Base-by-base conservation (phyloP, 2,113 vertebrate genomes). In the Suncus etruscus region DNA sequence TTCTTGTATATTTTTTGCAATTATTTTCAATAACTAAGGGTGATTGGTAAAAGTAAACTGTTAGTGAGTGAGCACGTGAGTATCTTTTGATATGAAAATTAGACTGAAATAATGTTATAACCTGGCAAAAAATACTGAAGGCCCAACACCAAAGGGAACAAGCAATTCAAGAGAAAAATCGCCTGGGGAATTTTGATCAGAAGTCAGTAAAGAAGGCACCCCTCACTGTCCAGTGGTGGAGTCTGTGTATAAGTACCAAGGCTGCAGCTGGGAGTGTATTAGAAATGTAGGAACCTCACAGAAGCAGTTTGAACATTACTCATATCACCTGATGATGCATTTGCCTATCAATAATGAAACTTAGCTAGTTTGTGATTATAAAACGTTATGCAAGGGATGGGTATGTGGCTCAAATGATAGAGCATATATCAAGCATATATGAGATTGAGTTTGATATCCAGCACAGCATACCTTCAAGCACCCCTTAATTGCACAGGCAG, bases 11-110 rank as follows among this genome's bases (percentile, higher is more conserved):
- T 51, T 39, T 54, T 16, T 14, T 16, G 50, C 50, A 65, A 79
- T 14, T 65, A 3, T 94, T 83, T 72, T 65, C 48, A 69, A 51
- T 87, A 89, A 74, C 29, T 84, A 51, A 80, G 73, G 51, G 74
- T 16, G 58, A 32, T 27, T 89, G 68, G 50, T n/a, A 94, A 66
- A 86, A 82, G 24, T 27, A 51, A 66, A 66, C 54, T 69, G 68
- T 39, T 74, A 87, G 66, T 79, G 66, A 86, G 73, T 87, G 11
- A 25, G 25, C 20, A 11, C 25, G 8, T 16, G 11, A 25, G 4
- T 51, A 47, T 61, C 9, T 85, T 91, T 77, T n/a, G 91, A 48
- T 61, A 80, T 48, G 32, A 39, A 58, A 65, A 63, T 68, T 77
- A n/a, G 25, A 72, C 2, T 83, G 20, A 75, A 84, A 51, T 66